Evolutionary conservation across 2,797 vertebrate genomes (phyloP).

Genomic region (Myiotriccus ornatus): DNA sequence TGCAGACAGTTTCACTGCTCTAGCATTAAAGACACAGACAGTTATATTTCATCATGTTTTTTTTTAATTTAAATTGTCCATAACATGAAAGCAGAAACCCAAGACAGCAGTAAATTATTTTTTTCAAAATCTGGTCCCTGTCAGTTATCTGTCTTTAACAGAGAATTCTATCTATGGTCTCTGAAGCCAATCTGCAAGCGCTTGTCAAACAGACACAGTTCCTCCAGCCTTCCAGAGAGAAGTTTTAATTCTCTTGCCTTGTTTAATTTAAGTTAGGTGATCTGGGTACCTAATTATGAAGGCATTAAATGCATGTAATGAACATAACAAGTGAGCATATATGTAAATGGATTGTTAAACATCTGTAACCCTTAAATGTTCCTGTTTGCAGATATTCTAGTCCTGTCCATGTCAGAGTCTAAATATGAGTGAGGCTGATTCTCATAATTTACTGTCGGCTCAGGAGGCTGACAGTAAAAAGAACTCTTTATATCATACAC

Average conservation of each 20-base stretch:
- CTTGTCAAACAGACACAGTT: neutral
- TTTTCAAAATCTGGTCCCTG: neutral
- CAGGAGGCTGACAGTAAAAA: neutral
- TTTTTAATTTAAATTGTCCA: neutral
- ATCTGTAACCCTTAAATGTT: neutral
- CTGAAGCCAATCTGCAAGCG: neutral
- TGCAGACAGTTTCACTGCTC: neutral
- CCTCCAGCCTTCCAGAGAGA: neutral
- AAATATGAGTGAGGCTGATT: neutral
- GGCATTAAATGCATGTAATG: neutral
- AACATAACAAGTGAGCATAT: neutral
- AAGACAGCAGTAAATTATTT: neutral
- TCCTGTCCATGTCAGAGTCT: neutral
- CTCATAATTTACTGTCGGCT: neutral
- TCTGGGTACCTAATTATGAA: neutral
- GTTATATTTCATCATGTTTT: neutral
- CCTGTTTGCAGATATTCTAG: neutral
- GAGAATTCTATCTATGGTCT: neutral
- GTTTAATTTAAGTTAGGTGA: neutral
- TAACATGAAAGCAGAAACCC: neutral
- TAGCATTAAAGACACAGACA: neutral
- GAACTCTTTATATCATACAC: neutral
- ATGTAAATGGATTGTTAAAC: neutral
- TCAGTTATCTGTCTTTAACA: neutral
- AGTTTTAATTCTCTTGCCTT: neutral